Percentiles rank a stretch among this genome's conserved stretches.
Evolutionary conservation across 2,888 invertebrate genomes (phyloP).

Genomic region (Taphrorychus bicolor): DNA sequence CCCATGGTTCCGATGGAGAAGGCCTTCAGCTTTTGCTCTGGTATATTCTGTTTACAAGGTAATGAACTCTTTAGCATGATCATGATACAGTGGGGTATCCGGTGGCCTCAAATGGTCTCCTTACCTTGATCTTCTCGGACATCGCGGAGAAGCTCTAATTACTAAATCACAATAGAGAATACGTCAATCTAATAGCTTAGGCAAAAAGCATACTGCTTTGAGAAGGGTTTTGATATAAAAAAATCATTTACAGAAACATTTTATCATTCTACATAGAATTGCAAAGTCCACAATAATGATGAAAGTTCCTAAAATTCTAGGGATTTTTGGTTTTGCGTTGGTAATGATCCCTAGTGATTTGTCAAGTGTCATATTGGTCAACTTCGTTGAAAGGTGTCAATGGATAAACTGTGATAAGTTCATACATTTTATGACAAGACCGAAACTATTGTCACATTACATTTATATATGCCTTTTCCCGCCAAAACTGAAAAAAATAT

Average conservation of each 20-base stretch:
- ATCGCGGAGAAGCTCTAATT: slow-evolving; percentile 3
- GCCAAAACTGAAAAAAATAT: no score
- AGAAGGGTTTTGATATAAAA: neutral
- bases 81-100: neutral
- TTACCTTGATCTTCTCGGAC: slow-evolving; percentile 35
- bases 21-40: slow-evolving; percentile 79
- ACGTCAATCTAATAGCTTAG: neutral
- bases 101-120: neutral
- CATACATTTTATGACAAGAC: no score
- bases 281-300: neutral
- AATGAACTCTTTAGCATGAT: slow-evolving; percentile 1
- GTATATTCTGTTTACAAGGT: slow-evolving; percentile 50
- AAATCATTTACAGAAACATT: neutral
- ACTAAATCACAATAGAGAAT: neutral
- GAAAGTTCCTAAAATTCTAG: no score
- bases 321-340: no score
- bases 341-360: no score
- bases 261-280: neutral
- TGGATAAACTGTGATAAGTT: no score
- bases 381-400: no score
- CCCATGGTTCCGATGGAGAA: slow-evolving; percentile 78
- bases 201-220: neutral
- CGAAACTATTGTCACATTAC: no score
- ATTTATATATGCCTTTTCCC: no score
- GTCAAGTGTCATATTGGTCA: no score